Evolutionary conservation across 2,113 vertebrate species (phyloP).

Genomic region (Chaetura pelagica): DNA sequence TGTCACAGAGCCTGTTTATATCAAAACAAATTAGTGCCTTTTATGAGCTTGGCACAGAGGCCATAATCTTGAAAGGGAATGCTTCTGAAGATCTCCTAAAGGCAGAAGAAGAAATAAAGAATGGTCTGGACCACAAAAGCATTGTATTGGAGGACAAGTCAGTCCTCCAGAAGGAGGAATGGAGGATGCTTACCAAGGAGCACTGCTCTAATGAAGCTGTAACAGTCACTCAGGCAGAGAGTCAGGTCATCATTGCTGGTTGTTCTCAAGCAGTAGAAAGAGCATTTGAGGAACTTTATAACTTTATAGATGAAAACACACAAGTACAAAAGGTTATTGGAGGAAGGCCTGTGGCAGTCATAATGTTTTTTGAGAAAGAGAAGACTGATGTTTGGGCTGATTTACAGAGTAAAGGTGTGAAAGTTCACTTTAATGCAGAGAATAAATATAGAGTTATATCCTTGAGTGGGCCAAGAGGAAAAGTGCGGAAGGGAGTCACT

Average conservation of each 20-base stretch:
- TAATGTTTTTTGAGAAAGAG: slow-evolving; percentile 75
- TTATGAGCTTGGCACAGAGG: slow-evolving; percentile 64
- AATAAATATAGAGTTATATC: slow-evolving; percentile 58
- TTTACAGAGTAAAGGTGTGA: slow-evolving; percentile 56
- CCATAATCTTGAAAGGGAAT: slow-evolving; percentile 71
- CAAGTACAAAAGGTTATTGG: slow-evolving; percentile 61
- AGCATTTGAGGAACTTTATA: slow-evolving; percentile 53
- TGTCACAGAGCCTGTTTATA: slow-evolving; percentile 80
- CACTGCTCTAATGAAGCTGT: slow-evolving; percentile 45
- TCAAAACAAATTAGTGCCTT: slow-evolving; percentile 75
- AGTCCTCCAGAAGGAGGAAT: slow-evolving; percentile 73
- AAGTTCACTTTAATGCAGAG: slow-evolving; percentile 50
- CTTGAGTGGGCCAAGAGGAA: slow-evolving; percentile 75
- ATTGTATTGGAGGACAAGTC: slow-evolving; percentile 77
- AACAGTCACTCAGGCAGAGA: slow-evolving; percentile 35
- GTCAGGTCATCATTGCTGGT: slow-evolving; percentile 80
- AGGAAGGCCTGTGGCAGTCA: slow-evolving; percentile 49
- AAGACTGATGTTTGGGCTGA: not conserved
- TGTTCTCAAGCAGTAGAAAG: slow-evolving; percentile 56
- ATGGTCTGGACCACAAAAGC: slow-evolving; percentile 53
- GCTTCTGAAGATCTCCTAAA: slow-evolving; percentile 57
- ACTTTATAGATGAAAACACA: slow-evolving; percentile 80
- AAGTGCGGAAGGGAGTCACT: slow-evolving; percentile 62
- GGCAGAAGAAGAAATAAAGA: slow-evolving; percentile 77
- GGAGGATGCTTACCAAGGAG: slow-evolving; percentile 67